Evolutionary conservation across 2,113 vertebrate genomes (phyloP).

Genomic region (Nyctereutes procyonoides): DNA sequence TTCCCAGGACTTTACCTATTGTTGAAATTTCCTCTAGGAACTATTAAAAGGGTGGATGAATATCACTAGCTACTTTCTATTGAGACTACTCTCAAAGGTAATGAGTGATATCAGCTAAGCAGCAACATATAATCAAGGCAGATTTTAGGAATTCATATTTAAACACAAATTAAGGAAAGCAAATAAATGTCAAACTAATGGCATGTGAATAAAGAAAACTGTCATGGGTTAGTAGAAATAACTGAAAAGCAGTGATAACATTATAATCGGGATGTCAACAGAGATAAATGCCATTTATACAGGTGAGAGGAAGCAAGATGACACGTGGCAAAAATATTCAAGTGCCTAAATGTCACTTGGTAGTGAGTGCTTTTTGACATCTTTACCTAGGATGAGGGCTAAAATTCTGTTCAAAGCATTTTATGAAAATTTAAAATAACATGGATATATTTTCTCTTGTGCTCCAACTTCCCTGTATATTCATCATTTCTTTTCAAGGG

Average conservation of each 20-base stretch:
- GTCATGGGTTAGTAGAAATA: slow-evolving; percentile 68
- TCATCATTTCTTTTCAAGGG: slow-evolving; percentile 2
- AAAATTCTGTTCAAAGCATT: slow-evolving; percentile 6
- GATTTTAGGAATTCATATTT: slow-evolving; percentile 71
- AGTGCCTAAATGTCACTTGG: slow-evolving; percentile 64
- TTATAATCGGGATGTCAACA: slow-evolving; percentile 72
- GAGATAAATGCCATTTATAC: slow-evolving; percentile 66
- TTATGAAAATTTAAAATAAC: slow-evolving; percentile 47
- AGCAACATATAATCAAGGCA: slow-evolving; percentile 52
- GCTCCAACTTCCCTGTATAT: neutral
- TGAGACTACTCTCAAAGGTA: neutral
- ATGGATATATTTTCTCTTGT: neutral
- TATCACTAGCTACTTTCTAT: neutral
- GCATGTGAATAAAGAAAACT: slow-evolving; percentile 61
- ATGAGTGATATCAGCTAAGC: slow-evolving; percentile 33
- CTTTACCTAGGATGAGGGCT: slow-evolving; percentile 45
- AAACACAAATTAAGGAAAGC: slow-evolving; percentile 76
- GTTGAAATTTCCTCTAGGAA: neutral
- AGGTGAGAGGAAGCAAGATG: slow-evolving; percentile 71
- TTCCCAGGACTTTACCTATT: neutral
- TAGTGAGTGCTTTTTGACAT: slow-evolving; percentile 56
- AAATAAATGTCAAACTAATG: slow-evolving; percentile 70
- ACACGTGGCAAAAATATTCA: slow-evolving; percentile 69
- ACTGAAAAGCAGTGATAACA: slow-evolving; percentile 74
- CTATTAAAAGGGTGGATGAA: neutral